Percentiles rank a stretch among this genome's conserved stretches.
These are phyloP conservation scores for Oplegnathus fasciatus DNA, from an alignment of 2,113 vertebrate species.

Conservation along the genomic window DNA sequence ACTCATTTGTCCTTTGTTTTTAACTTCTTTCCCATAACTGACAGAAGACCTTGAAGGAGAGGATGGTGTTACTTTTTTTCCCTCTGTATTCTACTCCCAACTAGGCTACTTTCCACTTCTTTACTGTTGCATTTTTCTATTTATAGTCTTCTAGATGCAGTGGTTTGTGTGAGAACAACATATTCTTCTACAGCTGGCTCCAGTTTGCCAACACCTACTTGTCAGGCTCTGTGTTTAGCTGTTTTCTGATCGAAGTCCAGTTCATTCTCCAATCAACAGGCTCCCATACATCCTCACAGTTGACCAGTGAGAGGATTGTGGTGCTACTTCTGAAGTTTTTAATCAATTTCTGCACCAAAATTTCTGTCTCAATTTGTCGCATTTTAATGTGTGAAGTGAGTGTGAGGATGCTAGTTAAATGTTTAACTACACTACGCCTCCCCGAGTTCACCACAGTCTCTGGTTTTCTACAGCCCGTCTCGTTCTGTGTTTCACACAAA, in stretches of 20 bases:
- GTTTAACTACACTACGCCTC: constrained; percentile 28
- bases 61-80: not conserved
- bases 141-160: constrained; percentile 25
- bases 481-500: constrained; percentile 36
- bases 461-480: constrained; percentile 9
- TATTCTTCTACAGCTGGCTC: constrained; percentile 20
- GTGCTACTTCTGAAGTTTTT: constrained; percentile 19
- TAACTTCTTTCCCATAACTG: not conserved
- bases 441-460: constrained; percentile 5
- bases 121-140: constrained; percentile 14
- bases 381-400: not conserved
- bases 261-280: not conserved
- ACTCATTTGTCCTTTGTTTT: not conserved
- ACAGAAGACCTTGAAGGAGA: not conserved
- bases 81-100: not conserved
- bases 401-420: constrained; percentile 17
- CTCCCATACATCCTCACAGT: not conserved
- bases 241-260: constrained; percentile 2
- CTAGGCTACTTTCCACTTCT: constrained; percentile 9
- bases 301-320: not conserved
- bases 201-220: constrained; percentile 23
- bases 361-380: not conserved
- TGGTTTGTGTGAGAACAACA: constrained; percentile 15
- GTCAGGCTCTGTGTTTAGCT: not conserved
- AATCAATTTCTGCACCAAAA: not conserved